Conservation (phyloP, 2,113 vertebrate genomes). For the Talpa occidentalis region DNA sequence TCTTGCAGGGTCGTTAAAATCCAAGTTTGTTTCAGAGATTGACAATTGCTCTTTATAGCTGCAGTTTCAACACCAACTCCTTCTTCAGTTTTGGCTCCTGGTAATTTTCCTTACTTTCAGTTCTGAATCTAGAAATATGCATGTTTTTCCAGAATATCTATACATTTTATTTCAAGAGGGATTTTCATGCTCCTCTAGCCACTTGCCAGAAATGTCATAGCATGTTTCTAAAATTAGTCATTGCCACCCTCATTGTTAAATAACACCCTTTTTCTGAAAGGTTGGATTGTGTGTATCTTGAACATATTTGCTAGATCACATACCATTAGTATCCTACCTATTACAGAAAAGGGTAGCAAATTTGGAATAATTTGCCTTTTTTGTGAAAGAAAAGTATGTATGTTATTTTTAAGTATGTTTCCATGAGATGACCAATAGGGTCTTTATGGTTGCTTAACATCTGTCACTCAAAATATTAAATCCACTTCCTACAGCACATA, state of each 20-base stretch:
- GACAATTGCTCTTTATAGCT: background rate
- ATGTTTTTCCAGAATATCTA: background rate
- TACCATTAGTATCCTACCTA: background rate
- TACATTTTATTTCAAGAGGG: background rate
- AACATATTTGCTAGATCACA: background rate
- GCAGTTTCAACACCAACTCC: background rate
- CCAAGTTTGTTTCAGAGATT: background rate
- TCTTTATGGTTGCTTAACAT: background rate
- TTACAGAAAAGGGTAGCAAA: background rate
- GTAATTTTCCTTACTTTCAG: background rate
- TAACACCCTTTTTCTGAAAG: slow-evolving; percentile 2
- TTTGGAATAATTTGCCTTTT: background rate
- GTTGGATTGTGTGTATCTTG: background rate
- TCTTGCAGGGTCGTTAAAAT: too few relatives aligned
- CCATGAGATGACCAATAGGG: background rate
- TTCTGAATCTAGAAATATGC: background rate
- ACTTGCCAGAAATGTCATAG: background rate
- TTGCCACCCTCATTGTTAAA: background rate
- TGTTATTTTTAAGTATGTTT: background rate
- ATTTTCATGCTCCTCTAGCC: background rate
- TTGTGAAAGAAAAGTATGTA: background rate
- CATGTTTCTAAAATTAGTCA: background rate
- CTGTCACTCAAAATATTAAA: slow-evolving; percentile 22
- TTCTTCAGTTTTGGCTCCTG: background rate
- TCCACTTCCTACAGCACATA: background rate